Base-by-base conservation (phyloP, 2,888 invertebrate genomes). In the Dermolepida albohirtum region DNA sequence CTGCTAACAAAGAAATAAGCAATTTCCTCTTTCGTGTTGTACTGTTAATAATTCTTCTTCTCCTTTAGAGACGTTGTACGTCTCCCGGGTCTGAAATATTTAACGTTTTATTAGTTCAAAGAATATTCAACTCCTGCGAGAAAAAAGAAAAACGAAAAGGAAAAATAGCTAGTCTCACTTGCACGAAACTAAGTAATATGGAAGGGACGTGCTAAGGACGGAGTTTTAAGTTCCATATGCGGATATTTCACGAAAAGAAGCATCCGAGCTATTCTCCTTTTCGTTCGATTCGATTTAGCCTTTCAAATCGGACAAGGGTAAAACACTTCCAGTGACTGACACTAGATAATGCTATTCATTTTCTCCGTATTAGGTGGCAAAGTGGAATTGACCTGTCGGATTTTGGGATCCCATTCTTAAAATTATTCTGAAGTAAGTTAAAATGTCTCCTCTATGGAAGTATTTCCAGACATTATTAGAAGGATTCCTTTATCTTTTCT, bases 11-110 rank as follows among this genome's bases (percentile, higher is more conserved):
- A 63, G 63, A 67, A 67, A 67, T 63, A 63, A 63, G 67, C 63
- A 67, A 67, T 63, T 67, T 67, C 63, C 54, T 67, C 39, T 14
- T n/a, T 51, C 40, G 27, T 41, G 22, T 57, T 27, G 12, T 50
- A 54, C 39, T 40, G 65, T 59, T 68, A 68, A 68, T 68, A 68
- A 68, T 68, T 65, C 65, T 59, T 59, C 41, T 57, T 39, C 65
- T 59, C 62, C 43, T 57, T 39, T 27, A 44, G 8, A 16, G 41
- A 17, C 16, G 54, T 16, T 17, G 40, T 17, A 40, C 8, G 40
- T 39, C 40, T 54, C 16, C n/a, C 5, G 22, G 17, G 22, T 54
- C 40, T 41, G 43, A 43, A 50, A 57, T 44, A 57, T 57, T 57
- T 57, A 17, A 40, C 40, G 17, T 41, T 67, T 64, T 67, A 57